Base-by-base conservation (phyloP, 2,113 vertebrate genomes). In the Silurus meridionalis region DNA sequence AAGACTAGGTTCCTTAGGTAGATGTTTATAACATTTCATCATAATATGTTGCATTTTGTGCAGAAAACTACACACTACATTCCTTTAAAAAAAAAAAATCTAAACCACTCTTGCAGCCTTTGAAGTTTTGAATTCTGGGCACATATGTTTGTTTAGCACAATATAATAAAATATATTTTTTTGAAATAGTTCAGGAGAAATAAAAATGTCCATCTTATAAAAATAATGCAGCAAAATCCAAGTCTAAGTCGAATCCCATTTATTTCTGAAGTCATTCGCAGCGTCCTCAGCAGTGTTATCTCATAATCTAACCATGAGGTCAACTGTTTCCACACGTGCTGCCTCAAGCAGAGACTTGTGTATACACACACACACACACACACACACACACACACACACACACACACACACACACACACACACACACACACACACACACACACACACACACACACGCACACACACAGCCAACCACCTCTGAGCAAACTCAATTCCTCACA, bases 321-420 rank as follows among this genome's bases (percentile, higher is more conserved):
- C 19, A 74, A 87, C 86, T 91, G 91, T 90, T 92, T 91, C 89
- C 89, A 86, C 90, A 90, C 88, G 92, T 90, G 89, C 46, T 60
- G 37, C n/a, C 28, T 85, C 82, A 87, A 57, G 80, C 90, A 52
- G 86, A 69, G 85, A 90, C 91, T 71, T 66, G 93, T 81, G 79
- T 5, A 2, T 78, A 89, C 90, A 83, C 78, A 88, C 63, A 87
- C 82, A 80, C 84, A 77, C 85, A 61, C 55, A 66, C 23, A 21
- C 8, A 61, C 66, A 64, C 74, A 75, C 66, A 50, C 69, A 21
- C 79, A 52, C 85, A 84, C 66, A 74, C 72, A 82, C 28, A 52
- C 89, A 37, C 79, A 63, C 78, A 74, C 66, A 63, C 67, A 83
- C 78, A 9, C 78, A 81, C 60, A 89, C 90, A 83, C 78, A 88